Evolutionary conservation across 2,113 vertebrate species (phyloP).

Genomic region (Copsychus sechellarum): DNA sequence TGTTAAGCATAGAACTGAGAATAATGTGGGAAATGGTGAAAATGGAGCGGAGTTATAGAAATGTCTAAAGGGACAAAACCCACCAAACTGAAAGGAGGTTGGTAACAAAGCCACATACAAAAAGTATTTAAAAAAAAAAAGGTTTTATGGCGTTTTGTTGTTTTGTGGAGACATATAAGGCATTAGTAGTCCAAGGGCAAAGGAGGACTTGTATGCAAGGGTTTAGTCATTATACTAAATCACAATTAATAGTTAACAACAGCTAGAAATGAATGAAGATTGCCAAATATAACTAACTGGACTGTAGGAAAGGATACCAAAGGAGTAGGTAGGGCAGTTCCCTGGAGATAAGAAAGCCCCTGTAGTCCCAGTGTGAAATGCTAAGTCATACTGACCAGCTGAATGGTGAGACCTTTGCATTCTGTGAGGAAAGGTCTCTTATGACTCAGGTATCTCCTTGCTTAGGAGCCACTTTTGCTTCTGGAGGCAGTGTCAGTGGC

Average conservation of each 20-base stretch:
- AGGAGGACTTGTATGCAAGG: not conserved
- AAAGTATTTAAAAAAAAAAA: rapidly evolving
- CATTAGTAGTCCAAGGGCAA: not conserved
- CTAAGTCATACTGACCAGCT: not conserved
- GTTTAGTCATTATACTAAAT: not conserved
- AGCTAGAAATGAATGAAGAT: not conserved
- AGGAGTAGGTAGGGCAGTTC: not conserved
- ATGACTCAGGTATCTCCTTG: not conserved
- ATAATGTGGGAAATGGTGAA: not conserved
- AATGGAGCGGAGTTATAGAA: not conserved
- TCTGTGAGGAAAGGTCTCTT: not conserved
- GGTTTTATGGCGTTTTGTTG: not conserved
- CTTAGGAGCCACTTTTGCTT: not conserved
- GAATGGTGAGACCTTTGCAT: not conserved
- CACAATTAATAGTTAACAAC: not conserved
- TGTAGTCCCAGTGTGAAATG: not conserved
- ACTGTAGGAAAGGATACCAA: not conserved
- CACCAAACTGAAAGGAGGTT: not conserved
- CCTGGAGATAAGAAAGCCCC: not conserved
- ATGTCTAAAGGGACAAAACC: not conserved
- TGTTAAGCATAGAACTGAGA: not conserved
- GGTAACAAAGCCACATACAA: not conserved
- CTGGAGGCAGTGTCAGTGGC: not conserved
- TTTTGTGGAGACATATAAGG: not conserved
- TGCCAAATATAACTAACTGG: not conserved